Evolutionary conservation across 2,888 invertebrate genomes (phyloP).

Genomic region (Graphium colonna): DNA sequence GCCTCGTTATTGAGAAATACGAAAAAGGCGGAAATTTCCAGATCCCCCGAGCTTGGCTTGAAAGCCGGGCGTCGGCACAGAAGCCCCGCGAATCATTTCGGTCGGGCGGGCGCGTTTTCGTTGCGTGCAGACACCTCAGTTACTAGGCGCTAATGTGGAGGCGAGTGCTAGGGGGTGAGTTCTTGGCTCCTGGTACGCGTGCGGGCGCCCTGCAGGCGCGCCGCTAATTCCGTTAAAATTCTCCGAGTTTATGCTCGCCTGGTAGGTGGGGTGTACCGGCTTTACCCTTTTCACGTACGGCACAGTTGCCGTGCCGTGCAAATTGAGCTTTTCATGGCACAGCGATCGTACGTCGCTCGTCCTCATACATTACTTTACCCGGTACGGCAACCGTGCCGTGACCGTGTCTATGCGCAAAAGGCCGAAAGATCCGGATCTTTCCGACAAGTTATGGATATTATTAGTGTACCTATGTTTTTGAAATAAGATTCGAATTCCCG

Average conservation of each 20-base stretch:
- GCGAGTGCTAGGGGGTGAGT: slow-evolving; percentile 52
- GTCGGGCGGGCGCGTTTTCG: slow-evolving; percentile 56
- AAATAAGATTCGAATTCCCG: too few relatives aligned
- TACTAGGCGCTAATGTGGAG: slow-evolving; percentile 63
- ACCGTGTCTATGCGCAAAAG: too few relatives aligned
- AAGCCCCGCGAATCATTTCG: slow-evolving; percentile 35
- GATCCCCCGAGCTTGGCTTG: slow-evolving; percentile 6
- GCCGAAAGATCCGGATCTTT: too few relatives aligned
- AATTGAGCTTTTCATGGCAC: too few relatives aligned
- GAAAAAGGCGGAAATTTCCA: background rate
- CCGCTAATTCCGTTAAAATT: slow-evolving; percentile 79
- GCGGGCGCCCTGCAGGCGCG: slow-evolving; percentile 72
- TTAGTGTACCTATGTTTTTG: too few relatives aligned
- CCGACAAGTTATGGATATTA: too few relatives aligned
- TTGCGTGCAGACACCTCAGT: slow-evolving; percentile 68
- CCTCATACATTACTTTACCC: too few relatives aligned
- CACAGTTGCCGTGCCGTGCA: too few relatives aligned
- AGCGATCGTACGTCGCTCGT: too few relatives aligned
- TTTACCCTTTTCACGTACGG: too few relatives aligned
- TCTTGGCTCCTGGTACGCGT: slow-evolving; percentile 45
- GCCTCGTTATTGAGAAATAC: background rate
- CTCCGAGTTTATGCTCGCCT: slow-evolving; percentile 70
- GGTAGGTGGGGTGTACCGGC: slow-evolving; percentile 52
- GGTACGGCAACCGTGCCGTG: too few relatives aligned
- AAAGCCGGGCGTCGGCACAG: slow-evolving; percentile 16